Evolutionary conservation across 2,113 vertebrate species (phyloP).

Genomic region (Labeo rohita): DNA sequence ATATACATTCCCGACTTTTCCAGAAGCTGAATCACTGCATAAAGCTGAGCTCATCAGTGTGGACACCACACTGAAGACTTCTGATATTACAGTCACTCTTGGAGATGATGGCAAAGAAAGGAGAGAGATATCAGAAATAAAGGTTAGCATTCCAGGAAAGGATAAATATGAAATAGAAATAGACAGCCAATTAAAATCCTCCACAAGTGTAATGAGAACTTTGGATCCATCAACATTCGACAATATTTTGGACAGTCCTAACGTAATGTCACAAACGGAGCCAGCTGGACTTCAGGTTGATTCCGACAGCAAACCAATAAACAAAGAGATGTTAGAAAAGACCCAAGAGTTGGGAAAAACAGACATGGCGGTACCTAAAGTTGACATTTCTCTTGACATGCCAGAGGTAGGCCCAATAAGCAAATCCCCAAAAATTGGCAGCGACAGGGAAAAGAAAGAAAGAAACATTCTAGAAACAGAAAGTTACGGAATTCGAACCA

Average conservation of each 20-base stretch:
- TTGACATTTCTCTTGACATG: slow-evolving; percentile 61
- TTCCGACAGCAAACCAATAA: slow-evolving; percentile 50
- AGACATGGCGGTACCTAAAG: slow-evolving; percentile 59
- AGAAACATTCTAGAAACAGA: slow-evolving; percentile 56
- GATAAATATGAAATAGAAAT: slow-evolving; percentile 61
- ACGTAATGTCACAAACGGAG: slow-evolving; percentile 53
- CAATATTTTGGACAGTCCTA: slow-evolving; percentile 50
- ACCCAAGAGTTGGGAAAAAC: slow-evolving; percentile 39
- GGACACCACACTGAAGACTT: slow-evolving; percentile 73
- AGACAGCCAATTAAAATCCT: slow-evolving; percentile 59
- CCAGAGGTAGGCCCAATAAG: slow-evolving; percentile 51
- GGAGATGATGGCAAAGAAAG: slow-evolving; percentile 67
- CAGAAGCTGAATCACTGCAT: slow-evolving; percentile 61
- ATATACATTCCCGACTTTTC: slow-evolving; percentile 48
- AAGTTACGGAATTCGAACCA: slow-evolving; percentile 61
- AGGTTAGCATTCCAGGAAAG: slow-evolving; percentile 70
- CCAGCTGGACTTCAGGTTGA: slow-evolving; percentile 44
- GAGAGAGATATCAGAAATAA: slow-evolving; percentile 74
- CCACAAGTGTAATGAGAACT: slow-evolving; percentile 64
- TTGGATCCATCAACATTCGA: slow-evolving; percentile 58
- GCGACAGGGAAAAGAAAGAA: slow-evolving; percentile 63
- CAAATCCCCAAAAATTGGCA: slow-evolving; percentile 61
- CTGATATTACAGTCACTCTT: slow-evolving; percentile 65
- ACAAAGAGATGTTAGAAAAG: slow-evolving; percentile 38
- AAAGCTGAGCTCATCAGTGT: slow-evolving; percentile 70